Conservation (phyloP, 2,888 invertebrate species). For the Aelia acuminata region DNA sequence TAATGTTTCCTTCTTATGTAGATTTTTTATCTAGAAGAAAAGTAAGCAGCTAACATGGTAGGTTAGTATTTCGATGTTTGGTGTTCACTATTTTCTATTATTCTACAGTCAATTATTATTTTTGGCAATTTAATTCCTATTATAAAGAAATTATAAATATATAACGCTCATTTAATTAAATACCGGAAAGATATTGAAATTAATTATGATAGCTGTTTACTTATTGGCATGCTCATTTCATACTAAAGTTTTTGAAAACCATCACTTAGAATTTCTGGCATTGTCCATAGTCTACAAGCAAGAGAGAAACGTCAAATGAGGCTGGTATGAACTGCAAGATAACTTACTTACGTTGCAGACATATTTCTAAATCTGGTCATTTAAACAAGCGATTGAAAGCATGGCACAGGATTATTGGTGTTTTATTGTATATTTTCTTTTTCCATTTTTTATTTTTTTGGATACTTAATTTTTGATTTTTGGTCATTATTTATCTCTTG, state of each 20-base stretch:
- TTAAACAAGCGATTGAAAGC: conserved; percentile 63
- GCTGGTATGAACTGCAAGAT: conserved; percentile 62
- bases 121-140: conserved; percentile 9
- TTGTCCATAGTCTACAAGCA: conserved; percentile 65
- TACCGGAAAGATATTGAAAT: not conserved
- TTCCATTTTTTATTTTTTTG: conserved; percentile 50
- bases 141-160: not conserved
- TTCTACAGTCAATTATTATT: not conserved
- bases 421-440: conserved; percentile 63
- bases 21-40: conserved; percentile 23
- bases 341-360: conserved; percentile 65
- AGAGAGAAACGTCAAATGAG: conserved; percentile 60
- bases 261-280: conserved; percentile 65
- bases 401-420: conserved; percentile 65
- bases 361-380: conserved; percentile 59
- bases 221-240: conserved; percentile 60
- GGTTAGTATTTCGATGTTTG: conserved; percentile 25
- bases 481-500: conserved; percentile 51
- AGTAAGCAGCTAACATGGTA: conserved; percentile 54
- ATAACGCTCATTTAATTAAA: not conserved
- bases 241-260: conserved; percentile 54
- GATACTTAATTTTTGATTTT: conserved; percentile 57
- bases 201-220: conserved; percentile 63
- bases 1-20: conserved; percentile 20
- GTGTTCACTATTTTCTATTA: not conserved